These are phyloP conservation scores for Amblyjoppa fuscipennis DNA, from an alignment of 2,888 invertebrate genomes.

Conservation along the genomic window DNA sequence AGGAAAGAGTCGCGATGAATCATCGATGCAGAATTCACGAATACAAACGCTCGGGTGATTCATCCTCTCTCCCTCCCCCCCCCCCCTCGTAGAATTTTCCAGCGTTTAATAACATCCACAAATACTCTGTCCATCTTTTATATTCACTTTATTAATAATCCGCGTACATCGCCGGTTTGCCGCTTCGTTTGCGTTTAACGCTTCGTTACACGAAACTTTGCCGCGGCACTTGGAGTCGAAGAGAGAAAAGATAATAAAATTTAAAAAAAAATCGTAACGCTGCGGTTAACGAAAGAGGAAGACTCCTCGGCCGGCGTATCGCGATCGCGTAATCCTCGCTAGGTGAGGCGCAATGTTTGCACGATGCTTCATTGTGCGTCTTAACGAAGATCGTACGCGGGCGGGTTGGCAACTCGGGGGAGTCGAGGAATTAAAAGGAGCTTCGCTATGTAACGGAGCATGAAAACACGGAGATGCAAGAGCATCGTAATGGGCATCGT, in stretches of 20 bases:
- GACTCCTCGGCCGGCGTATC: constrained; percentile 2
- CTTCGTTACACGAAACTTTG: constrained; percentile 78
- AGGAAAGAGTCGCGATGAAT: constrained; percentile 30
- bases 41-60: constrained; percentile 50
- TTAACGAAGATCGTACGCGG: not conserved
- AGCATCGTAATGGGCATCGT: constrained; percentile 64
- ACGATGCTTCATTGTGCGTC: not conserved
- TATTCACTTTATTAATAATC: constrained; percentile 69
- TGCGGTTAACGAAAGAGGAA: not conserved
- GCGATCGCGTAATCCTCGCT: constrained; percentile 1
- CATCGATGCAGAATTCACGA: constrained; percentile 39
- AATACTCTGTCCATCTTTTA: constrained; percentile 72
- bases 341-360: not conserved
- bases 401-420: constrained; percentile 2
- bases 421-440: constrained; percentile 52
- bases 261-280: constrained; percentile 34
- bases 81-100: constrained; percentile 17
- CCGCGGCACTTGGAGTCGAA: constrained; percentile 67
- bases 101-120: constrained; percentile 33
- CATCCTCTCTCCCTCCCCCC: constrained; percentile 24
- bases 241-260: constrained; percentile 7
- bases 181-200: constrained; percentile 83
- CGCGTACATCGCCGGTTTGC: constrained; percentile 80
- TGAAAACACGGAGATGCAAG: constrained; percentile 66
- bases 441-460: constrained; percentile 69